Base-by-base conservation (phyloP, 2,113 vertebrate genomes). In the Leptobrachium leishanense region DNA sequence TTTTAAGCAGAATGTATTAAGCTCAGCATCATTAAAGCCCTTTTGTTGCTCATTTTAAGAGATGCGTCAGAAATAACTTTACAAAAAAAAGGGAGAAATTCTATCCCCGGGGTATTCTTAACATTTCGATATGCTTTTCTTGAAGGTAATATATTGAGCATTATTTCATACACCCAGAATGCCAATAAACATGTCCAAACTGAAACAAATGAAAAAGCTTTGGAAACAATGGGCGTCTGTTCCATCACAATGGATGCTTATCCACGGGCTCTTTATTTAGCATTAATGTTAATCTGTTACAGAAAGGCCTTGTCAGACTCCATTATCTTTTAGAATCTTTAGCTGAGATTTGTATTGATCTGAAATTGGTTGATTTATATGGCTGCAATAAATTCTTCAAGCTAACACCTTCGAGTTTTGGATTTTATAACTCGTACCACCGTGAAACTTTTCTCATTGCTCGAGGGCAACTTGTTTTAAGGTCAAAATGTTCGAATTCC, bases 241-340 rank as follows among this genome's bases (percentile, higher is more conserved):
- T 74, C 78, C 31, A 11, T 54, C 69, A 70, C 70, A 67, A 79
- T 73, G 40, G 77, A 73, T 79, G 40, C 66, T 79, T 79, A 80
- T 80, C 78, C 77, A 74, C 43, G 64, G 78, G 78, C 63, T 41
- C 54, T 74, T 80, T 74, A 74, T 80, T 80, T 74, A 74, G 78
- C 78, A 80, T 80, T 80, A 74, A 43, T 65, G 68, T 64, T 80
- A 80, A 80, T 80, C 78, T 74, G 50, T 80, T 80, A 74, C 64
- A 74, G 42, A 74, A 68, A 74, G 63, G 43, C 71, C 43, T 62
- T 62, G 72, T 50, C 68, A 63, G 65, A 31, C 41, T 59, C 72
- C 68, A 74, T 80, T 80, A 65, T 64, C 74, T 80, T 80, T 80
- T 62, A 67, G 64, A 68, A 50, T 71, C 64, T 74, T 80, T 74